Base-by-base conservation (phyloP, 2,113 vertebrate species). In the Felis chaus region DNA sequence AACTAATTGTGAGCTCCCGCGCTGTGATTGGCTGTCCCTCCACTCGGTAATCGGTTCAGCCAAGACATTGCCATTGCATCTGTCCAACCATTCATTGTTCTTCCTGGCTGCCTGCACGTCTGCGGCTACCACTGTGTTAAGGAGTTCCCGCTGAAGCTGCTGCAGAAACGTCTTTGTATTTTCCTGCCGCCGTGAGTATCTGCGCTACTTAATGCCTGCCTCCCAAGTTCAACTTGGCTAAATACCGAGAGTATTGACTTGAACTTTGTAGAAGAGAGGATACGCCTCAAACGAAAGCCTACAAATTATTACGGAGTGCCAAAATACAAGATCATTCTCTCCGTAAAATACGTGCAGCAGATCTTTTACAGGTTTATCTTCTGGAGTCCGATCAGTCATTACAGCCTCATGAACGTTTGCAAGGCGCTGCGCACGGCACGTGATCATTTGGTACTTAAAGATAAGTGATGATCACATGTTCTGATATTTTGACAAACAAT, bases 11-110 rank as follows among this genome's bases (percentile, higher is more conserved):
- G 98, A 98, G 98, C 97, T 97, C 87, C 81, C 98, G 21, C 95
- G 89, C 39, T 97, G 85, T 96, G 98, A 99, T 99, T 99, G 99
- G 99, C 98, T 98, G 97, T 88, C 23, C 74, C 68, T 97, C 98
- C 95, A 98, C 98, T 99, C 98, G 12, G 98, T 98, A 99, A 99
- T 99, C 98, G 99, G 99, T 99, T 99, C 99, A 99, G 98, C 99
- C 99, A 99, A 99, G 99, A 99, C 99, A 99, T 99, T 99, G 99
- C 99, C 98, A 98, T 98, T 99, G 99, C 99, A 99, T 99, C 99
- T 99, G 99, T 99, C 99, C 99, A 98, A 98, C 98, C 98, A 98
- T 98, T 99, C 99, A 99, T 99, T 99, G 99, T 99, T 99, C 99
- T 99, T 98, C 98, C 98, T 76, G 99, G 98, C 98, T 98, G 98